Evolutionary conservation across 1,140 invertebrate genomes (phyloP).

Genomic region (Myzus persicae): DNA sequence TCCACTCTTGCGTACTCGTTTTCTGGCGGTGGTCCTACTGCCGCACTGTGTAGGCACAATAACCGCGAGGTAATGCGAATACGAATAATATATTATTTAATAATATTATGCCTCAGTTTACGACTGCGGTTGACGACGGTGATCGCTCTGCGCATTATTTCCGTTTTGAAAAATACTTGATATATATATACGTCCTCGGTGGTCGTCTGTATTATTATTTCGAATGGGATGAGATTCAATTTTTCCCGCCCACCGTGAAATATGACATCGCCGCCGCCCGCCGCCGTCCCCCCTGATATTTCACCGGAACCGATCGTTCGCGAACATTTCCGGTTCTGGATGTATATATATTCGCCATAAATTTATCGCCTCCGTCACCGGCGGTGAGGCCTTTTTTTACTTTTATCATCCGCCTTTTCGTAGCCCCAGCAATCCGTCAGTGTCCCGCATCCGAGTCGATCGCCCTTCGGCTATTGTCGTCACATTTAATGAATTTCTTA

Average conservation of each 20-base stretch:
- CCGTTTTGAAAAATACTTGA: not conserved
- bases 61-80: no score
- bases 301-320: not conserved
- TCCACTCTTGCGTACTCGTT: not conserved
- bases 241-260: not conserved
- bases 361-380: not conserved
- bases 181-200: not conserved
- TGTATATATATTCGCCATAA: not conserved
- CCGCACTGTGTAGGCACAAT: not conserved
- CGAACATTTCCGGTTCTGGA: not conserved
- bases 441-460: not conserved
- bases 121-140: not conserved
- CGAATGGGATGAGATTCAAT: not conserved
- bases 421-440: not conserved
- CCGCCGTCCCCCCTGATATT: no score
- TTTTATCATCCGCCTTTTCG: constrained; percentile 1
- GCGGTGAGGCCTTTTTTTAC: not conserved
- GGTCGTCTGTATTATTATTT: constrained; percentile 11
- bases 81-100: not conserved
- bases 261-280: not conserved
- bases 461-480: not conserved
- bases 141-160: not conserved
- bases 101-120: not conserved
- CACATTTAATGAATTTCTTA: constrained; percentile 13
- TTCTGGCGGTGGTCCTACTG: not conserved